These are phyloP conservation scores for Caenorhabditis inopinata DNA, from an alignment of 1,140 invertebrate genomes.

Conservation along the genomic window DNA sequence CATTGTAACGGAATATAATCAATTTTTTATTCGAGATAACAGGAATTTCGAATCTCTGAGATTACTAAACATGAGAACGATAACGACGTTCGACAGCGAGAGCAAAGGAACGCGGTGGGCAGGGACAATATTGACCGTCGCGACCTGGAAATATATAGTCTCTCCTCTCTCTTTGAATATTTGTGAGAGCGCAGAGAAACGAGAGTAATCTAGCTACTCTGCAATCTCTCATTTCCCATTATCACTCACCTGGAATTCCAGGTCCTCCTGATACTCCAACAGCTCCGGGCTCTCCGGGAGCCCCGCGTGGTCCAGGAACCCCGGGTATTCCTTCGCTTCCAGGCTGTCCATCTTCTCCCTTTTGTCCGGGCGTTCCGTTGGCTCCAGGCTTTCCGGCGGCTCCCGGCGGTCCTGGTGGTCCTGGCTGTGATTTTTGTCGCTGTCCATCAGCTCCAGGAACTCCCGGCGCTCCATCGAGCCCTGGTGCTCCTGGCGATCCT, in stretches of 20 bases:
- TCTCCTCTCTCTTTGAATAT: too few relatives aligned
- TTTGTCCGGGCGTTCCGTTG: background rate
- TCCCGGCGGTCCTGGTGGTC: constrained; percentile 32
- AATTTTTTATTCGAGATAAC: too few relatives aligned
- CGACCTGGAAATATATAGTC: background rate
- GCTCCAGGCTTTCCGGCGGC: background rate
- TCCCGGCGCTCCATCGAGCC: background rate
- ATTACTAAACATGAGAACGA: constrained; percentile 5
- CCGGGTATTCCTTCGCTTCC: constrained; percentile 23
- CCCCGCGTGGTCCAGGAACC: constrained; percentile 35
- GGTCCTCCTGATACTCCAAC: background rate
- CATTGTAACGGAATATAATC: too few relatives aligned
- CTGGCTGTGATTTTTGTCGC: background rate
- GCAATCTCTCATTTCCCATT: background rate
- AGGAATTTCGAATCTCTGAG: too few relatives aligned
- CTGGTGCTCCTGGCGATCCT: constrained; percentile 26
- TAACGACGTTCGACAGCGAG: background rate
- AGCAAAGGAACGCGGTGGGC: constrained; percentile 23
- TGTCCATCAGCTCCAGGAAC: background rate
- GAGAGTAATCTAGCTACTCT: background rate
- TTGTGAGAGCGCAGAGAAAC: too few relatives aligned
- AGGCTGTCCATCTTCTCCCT: constrained; percentile 7
- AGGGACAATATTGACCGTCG: constrained; percentile 36
- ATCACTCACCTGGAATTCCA: background rate
- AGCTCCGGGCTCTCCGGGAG: constrained; percentile 13